These are phyloP conservation scores for Caenorhabditis sp. DNA, from an alignment of 2,888 invertebrate genomes.

Conservation along the genomic window DNA sequence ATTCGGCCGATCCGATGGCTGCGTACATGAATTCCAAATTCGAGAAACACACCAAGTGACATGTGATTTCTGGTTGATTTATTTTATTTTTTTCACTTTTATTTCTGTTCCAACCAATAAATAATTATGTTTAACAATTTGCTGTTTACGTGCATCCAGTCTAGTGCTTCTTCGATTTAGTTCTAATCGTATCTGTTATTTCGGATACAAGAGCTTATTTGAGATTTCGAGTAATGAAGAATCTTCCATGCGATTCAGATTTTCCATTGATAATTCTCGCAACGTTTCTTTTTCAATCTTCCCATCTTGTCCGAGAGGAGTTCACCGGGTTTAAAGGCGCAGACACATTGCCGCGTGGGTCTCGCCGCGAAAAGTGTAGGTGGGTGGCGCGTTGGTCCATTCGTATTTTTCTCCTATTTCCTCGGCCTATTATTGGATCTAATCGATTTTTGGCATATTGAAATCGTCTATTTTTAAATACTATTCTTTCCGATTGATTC, in stretches of 20 bases:
- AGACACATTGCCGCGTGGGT: conserved; percentile 16
- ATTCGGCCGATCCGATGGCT: conserved; percentile 91
- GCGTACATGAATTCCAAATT: conserved; percentile 86
- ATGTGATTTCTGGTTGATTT: background rate
- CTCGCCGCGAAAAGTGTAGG: conserved; percentile 43
- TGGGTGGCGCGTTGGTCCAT: background rate
- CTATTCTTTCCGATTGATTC: background rate
- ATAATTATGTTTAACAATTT: background rate
- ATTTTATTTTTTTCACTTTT: background rate
- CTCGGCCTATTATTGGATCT: conserved; percentile 53
- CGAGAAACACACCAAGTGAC: conserved; percentile 55
- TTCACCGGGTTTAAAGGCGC: conserved; percentile 54
- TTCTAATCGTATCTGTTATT: too few relatives aligned
- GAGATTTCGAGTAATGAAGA: too few relatives aligned
- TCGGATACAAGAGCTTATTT: background rate
- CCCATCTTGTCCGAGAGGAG: conserved; percentile 47
- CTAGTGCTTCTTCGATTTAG: too few relatives aligned
- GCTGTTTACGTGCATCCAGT: too few relatives aligned
- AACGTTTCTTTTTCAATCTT: too few relatives aligned
- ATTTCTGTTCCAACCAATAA: background rate
- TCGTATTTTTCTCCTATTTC: conserved; percentile 1
- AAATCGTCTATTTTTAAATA: too few relatives aligned
- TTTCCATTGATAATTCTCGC: too few relatives aligned
- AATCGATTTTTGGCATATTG: background rate
- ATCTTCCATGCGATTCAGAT: too few relatives aligned